Evolutionary conservation across 2,113 vertebrate genomes (phyloP), one percentile per base, ranked within the genome.

Genomic region (Chaetodon trifascialis): DNA sequence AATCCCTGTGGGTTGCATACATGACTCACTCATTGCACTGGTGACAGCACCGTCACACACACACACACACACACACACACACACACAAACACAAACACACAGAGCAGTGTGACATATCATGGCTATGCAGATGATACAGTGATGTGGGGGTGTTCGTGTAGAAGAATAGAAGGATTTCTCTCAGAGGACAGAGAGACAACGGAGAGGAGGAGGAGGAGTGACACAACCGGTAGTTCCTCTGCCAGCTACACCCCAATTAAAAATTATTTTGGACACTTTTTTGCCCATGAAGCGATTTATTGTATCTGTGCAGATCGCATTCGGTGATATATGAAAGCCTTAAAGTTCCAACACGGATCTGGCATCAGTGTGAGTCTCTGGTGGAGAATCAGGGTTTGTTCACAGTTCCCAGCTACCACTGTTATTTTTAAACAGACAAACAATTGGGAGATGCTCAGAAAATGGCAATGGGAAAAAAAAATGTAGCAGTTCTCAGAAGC

Each of bases 81-180:
- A 71, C 58, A 71, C 67, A 56, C 70, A 51, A n/a, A 52, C 72
- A 52, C 78, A 25, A 59, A 72, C 60, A 76, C 54, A 16, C 0
- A 21, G 0, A 86, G 46, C 46, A 58, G 54, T 73, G 63, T 66
- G 75, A 54, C 66, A 76, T 77, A 81, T 83, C 68, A 10, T 76
- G 59, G 76, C 58, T 81, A 54, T 84, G 84, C 83, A 76, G 84
- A 88, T 76, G 88, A 91, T 75, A 40, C 49, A 19, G 63, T 40
- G 15, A 75, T 81, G 86, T 86, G 86, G 79, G 86, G 84, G 90
- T 59, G 90, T 88, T 89, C 73, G 83, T 83, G 73, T 21, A 63
- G 73, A 79, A 91, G 76, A 85, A 89, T 65, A 81, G 79, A 84
- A 73, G 78, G 65, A 87, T 88, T 68, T 85, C 68, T 90, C 89